Evolutionary conservation across 1,140 invertebrate species (phyloP), one percentile per base, ranked within the genome.

Genomic region (Wasmannia auropunctata): DNA sequence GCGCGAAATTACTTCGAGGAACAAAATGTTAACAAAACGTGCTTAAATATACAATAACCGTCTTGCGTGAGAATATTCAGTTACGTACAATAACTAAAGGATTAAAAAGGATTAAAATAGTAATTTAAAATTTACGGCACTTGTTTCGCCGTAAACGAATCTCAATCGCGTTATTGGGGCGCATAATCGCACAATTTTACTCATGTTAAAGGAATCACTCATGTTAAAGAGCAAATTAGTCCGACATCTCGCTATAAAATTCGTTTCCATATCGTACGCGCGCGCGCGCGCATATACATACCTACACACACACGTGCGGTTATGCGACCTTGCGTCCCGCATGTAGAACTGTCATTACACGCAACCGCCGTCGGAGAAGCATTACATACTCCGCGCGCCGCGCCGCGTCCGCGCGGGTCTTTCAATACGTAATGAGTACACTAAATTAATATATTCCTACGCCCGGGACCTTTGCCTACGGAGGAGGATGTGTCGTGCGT

Each of bases 391-490:
- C 81, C 49, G 43, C 58, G 56, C 51, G 56, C 40, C 31, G 56
- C 58, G 79, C 74, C 77, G n/a, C n/a, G n/a, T n/a, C n/a, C n/a
- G n/a, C 70, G 56, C 87, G 70, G 77, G 69, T 58, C 91, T 89
- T 86, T 89, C 79, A 81, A 91, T 91, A 92, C 87, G 87, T 93
- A 93, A 92, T 91, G 92, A 93, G 91, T 89, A 85, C 87, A 89
- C 91, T 90, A 94, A 94, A 94, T 94, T 91, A 93, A 92, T 93
- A 90, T 91, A 87, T 91, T 87, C 86, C 63, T 88, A 72, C 51
- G 65, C 37, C 28, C 77, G 87, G 87, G 86, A 88, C 87, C 87
- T 83, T 87, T 88, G 88, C 75, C 86, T 86, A 91, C 54, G 51
- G 60, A 80, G 87, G 75, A 85, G 87, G 67, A 87, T 76, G 80